These are phyloP conservation scores for Phataginus tricuspis DNA, from an alignment of 2,797 vertebrate genomes.

Conservation along the genomic window DNA sequence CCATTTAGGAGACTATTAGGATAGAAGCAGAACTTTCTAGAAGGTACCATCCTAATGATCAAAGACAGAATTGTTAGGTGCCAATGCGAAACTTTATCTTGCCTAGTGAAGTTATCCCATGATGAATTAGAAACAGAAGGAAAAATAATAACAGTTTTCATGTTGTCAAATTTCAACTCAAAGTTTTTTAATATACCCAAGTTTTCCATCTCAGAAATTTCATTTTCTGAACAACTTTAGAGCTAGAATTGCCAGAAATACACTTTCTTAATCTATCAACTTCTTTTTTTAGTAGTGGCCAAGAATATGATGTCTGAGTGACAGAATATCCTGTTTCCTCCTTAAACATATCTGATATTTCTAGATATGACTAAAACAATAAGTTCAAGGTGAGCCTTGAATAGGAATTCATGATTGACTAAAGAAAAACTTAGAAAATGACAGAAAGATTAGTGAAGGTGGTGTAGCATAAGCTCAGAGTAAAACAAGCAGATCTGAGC, in stretches of 20 bases:
- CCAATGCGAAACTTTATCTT: background rate
- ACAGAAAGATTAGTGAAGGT: background rate
- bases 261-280: background rate
- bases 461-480: background rate
- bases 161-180: background rate
- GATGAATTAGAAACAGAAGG: background rate
- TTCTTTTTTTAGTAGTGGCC: background rate
- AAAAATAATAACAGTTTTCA: background rate
- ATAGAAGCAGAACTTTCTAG: background rate
- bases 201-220: background rate
- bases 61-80: background rate
- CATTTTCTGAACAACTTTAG: background rate
- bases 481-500: background rate
- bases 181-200: background rate
- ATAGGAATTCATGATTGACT: background rate
- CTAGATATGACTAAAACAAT: background rate
- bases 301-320: background rate
- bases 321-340: background rate
- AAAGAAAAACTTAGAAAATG: background rate
- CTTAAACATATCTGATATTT: background rate
- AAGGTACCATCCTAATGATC: background rate
- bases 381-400: background rate
- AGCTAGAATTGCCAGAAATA: background rate
- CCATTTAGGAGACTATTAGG: background rate
- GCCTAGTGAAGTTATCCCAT: background rate